These are phyloP conservation scores for Argentina silus DNA, from an alignment of 2,797 vertebrate genomes.

Conservation along the genomic window DNA sequence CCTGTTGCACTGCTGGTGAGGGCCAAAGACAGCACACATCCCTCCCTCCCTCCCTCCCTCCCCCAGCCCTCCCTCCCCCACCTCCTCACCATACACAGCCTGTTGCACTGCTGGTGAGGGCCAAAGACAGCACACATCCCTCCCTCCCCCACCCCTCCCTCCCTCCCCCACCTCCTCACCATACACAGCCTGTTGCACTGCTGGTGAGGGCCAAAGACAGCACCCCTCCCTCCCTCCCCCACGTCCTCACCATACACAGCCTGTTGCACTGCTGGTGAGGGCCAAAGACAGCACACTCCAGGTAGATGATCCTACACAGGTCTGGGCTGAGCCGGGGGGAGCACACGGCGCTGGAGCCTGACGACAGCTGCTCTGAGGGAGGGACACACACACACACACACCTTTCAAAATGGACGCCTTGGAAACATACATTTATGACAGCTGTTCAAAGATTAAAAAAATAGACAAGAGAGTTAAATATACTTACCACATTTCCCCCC, in stretches of 20 bases:
- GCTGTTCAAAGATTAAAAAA: neutral
- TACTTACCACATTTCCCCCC: constrained; percentile 90
- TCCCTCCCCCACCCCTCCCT: no score
- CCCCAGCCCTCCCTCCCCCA: no score
- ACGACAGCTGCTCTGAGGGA: constrained; percentile 86
- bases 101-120: constrained; percentile 91
- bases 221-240: constrained; percentile 25
- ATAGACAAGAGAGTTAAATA: neutral
- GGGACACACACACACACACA: neutral
- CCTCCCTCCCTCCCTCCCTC: no score
- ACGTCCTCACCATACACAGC: constrained; percentile 85
- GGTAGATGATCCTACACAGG: constrained; percentile 88
- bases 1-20: constrained; percentile 90
- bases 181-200: constrained; percentile 89
- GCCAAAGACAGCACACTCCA: constrained; percentile 81
- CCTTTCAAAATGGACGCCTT: neutral
- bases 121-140: constrained; percentile 79
- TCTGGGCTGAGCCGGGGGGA: constrained; percentile 97
- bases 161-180: constrained; percentile 71
- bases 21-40: constrained; percentile 80
- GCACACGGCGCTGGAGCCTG: constrained; percentile 80
- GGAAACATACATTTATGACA: neutral
- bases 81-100: constrained; percentile 85
- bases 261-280: constrained; percentile 91
- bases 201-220: constrained; percentile 85